phyloP scores from a whole-genome alignment of 2,797 vertebrate genomes.

The Sitta carolinensis region DNA sequence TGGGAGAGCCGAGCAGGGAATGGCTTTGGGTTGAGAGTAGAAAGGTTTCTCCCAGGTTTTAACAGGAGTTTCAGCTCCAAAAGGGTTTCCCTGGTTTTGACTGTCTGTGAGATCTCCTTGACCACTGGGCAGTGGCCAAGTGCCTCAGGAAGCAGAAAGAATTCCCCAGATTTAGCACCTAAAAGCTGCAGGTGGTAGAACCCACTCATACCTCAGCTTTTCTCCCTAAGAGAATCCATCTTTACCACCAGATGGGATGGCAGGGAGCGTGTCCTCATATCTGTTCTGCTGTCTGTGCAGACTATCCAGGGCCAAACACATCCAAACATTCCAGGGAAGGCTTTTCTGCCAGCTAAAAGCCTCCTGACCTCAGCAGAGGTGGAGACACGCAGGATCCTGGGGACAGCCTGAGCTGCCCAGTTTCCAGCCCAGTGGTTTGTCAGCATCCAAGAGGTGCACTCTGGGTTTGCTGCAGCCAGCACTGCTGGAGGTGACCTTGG shows the following conservation, averaged over 20 bases:
- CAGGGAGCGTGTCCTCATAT: background rate
- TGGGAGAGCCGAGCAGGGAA: background rate
- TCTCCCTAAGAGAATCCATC: background rate
- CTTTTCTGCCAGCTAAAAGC: background rate
- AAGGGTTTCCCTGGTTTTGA: background rate
- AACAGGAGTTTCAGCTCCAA: background rate
- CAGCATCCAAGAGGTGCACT: background rate
- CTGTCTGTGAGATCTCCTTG: background rate
- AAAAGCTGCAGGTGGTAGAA: background rate
- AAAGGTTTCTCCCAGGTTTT: background rate
- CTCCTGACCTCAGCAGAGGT: background rate
- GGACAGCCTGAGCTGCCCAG: background rate
- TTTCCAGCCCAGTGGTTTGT: slow-evolving; percentile 34
- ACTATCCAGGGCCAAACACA: background rate
- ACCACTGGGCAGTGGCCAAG: background rate
- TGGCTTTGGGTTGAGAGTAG: background rate
- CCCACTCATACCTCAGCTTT: background rate
- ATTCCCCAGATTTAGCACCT: background rate
- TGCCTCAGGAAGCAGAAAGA: background rate
- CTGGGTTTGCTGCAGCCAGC: background rate
- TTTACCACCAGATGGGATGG: background rate
- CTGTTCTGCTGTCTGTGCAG: background rate
- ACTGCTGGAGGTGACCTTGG: background rate
- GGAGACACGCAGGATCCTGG: rapidly evolving
- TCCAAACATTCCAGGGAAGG: background rate